Base-by-base conservation (phyloP, 2,797 vertebrate genomes). In the Coregonus sp. region DNA sequence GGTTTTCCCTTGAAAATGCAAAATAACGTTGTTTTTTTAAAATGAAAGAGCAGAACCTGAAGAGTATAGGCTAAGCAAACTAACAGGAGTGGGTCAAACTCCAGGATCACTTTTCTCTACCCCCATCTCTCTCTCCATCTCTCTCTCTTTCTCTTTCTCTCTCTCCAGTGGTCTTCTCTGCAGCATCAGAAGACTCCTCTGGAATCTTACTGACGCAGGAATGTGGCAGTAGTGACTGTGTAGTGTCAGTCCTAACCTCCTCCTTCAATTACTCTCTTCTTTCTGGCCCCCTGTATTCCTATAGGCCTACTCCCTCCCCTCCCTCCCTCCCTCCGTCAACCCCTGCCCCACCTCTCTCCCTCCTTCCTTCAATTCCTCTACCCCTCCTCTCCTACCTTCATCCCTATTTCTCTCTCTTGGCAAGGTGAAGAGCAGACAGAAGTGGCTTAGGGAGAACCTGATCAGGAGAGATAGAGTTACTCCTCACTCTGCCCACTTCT, bases 391-490 rank as follows among this genome's bases (percentile, higher is more conserved):
- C 18, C 52, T 7, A 2, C n/a, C 25, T 54, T 16, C 14, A 5
- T n/a, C 15, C 15, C 15, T 68, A 0, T 68, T 5, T 68, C 16
- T 35, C 50, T 33, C 15, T 33, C 72, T 73, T 16, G 31, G 50
- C 20, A 29, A 59, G 76, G 72, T 68, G 76, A 77, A 51, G 83
- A 70, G 77, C 65, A 76, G 89, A 91, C 83, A 87, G 84, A 94
- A 89, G 67, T 90, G 85, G 91, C 91, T 89, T 90, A 87, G 12
- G 52, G 75, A n/a, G 85, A 93, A 93, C 86, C 85, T 77, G 90
- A 93, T 89, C 84, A 85, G 82, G 81, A 78, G 29, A 40, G 86
- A 85, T 92, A 84, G 75, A 71, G 65, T 93, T 91, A 86, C 86
- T 69, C 81, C 29, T 52, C n/a, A 37, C 40, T 67, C 75, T 72